Percentiles rank a stretch among this genome's conserved stretches.
These are phyloP conservation scores for Orthonyx spaldingii DNA, from an alignment of 2,113 vertebrate genomes.

Conservation along the genomic window DNA sequence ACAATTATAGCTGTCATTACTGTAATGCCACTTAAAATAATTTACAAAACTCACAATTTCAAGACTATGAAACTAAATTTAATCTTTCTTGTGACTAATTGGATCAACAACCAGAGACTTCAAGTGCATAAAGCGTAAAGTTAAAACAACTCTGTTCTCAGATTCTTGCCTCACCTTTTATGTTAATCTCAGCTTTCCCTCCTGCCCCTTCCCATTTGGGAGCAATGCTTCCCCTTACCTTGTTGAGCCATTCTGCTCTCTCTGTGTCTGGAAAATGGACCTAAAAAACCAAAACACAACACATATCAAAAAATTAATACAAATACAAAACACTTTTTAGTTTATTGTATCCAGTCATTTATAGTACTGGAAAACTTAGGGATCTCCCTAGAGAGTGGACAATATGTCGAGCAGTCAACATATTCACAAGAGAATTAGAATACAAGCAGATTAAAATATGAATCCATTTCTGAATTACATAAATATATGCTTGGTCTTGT, in stretches of 20 bases:
- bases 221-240: constrained; percentile 74
- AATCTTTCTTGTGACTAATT: neutral
- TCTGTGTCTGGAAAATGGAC: constrained; percentile 97
- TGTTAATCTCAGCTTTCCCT: neutral
- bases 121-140: neutral
- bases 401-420: neutral
- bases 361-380: neutral
- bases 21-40: neutral
- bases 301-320: neutral
- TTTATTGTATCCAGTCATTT: neutral
- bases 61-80: neutral
- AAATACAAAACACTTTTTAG: neutral
- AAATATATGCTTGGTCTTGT: neutral
- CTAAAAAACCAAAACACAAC: constrained; percentile 57
- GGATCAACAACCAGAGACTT: neutral
- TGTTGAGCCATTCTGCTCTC: constrained; percentile 96
- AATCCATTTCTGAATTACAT: neutral
- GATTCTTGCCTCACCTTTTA: neutral
- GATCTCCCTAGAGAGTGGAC: neutral
- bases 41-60: neutral
- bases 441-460: neutral
- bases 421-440: neutral
- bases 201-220: neutral
- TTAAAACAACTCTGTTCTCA: neutral
- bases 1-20: neutral